These are phyloP conservation scores for Pangasius mekongensis DNA, from an alignment of 2,797 vertebrate genomes.

Conservation along the genomic window DNA sequence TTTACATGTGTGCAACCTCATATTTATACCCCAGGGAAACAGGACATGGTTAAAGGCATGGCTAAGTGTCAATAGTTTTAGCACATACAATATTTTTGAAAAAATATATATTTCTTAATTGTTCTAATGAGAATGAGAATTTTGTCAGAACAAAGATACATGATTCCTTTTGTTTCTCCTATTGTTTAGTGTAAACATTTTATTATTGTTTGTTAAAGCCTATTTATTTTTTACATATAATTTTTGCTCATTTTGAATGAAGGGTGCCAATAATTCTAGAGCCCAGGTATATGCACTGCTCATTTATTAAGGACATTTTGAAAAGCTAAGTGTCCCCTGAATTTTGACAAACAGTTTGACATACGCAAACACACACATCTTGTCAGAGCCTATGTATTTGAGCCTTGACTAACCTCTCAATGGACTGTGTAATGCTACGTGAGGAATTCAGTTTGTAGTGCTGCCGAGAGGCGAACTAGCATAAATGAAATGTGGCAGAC, in stretches of 20 bases:
- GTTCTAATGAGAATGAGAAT: neutral
- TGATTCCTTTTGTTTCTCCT: neutral
- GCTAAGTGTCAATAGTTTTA: neutral
- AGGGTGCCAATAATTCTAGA: neutral
- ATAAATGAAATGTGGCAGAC: conserved; percentile 52
- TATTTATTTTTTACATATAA: neutral
- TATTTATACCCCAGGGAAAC: neutral
- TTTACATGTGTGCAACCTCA: neutral
- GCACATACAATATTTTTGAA: neutral
- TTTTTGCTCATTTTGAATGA: neutral
- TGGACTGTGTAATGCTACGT: conserved; percentile 32
- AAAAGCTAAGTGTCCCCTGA: neutral
- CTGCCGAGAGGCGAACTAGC: conserved; percentile 30
- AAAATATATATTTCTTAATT: neutral
- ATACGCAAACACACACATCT: neutral
- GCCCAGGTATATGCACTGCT: neutral
- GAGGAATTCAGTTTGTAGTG: conserved; percentile 38
- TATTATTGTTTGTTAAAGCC: neutral
- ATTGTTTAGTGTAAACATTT: neutral
- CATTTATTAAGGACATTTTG: neutral
- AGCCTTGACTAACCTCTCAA: conserved; percentile 7
- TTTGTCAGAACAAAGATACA: neutral
- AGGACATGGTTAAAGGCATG: neutral
- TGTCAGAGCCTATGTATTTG: neutral
- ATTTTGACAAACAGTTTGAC: neutral